Evolutionary conservation across 2,888 invertebrate species (phyloP).

Genomic region (Drosophila peninsularis): DNA sequence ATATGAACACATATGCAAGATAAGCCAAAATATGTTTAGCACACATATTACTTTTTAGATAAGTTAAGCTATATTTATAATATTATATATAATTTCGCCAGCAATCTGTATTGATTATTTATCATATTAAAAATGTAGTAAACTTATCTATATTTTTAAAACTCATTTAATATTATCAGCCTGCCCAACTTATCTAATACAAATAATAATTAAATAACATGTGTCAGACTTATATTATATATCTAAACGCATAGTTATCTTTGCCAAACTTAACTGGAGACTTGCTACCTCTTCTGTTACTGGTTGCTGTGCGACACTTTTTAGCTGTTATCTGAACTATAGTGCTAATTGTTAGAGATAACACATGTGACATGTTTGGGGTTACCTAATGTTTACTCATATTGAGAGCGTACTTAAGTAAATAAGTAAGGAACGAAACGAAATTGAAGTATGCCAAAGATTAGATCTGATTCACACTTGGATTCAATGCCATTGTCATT

Average conservation of each 20-base stretch:
- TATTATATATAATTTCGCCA: neutral
- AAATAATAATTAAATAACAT: neutral
- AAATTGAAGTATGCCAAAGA: slow-evolving; percentile 3
- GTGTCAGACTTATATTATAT: neutral
- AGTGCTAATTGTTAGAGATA: slow-evolving; percentile 36
- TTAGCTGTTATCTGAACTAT: slow-evolving; percentile 25
- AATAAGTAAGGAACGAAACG: slow-evolving; percentile 20
- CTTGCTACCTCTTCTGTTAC: slow-evolving; percentile 6
- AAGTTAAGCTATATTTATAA: neutral
- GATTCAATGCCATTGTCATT: slow-evolving; percentile 35
- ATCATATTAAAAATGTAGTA: neutral
- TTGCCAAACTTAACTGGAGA: slow-evolving; percentile 2
- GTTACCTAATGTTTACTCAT: slow-evolving; percentile 42
- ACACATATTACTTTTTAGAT: neutral
- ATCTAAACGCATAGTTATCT: neutral
- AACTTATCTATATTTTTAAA: neutral
- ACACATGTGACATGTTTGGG: slow-evolving; percentile 35
- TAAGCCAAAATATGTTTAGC: neutral
- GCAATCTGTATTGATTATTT: neutral
- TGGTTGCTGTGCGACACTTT: slow-evolving; percentile 30
- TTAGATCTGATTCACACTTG: slow-evolving; percentile 6
- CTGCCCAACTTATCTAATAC: neutral
- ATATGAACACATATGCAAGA: neutral
- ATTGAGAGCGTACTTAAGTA: slow-evolving; percentile 23
- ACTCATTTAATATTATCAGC: neutral